Evolutionary conservation across 1,140 invertebrate genomes (phyloP).

Genomic region (Bombus fervidus): DNA sequence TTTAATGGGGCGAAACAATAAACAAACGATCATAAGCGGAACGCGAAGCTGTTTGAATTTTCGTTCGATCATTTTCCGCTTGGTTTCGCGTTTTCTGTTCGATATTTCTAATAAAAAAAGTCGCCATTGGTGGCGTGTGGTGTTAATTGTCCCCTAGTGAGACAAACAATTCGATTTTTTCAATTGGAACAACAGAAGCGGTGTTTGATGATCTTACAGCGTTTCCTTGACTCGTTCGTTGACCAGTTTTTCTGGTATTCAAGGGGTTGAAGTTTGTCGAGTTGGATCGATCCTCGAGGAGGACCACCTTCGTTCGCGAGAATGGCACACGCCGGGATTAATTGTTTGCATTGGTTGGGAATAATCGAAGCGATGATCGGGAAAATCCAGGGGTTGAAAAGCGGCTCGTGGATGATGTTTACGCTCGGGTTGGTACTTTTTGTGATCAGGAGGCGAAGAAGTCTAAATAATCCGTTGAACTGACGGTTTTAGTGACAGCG

Average conservation of each 20-base stretch:
- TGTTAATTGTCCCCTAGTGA: neutral
- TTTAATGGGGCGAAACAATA: neutral
- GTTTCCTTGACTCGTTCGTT: neutral
- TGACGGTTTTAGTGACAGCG: neutral
- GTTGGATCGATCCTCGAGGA: neutral
- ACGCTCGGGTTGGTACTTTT: neutral
- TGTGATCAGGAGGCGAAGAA: neutral
- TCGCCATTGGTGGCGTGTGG: neutral
- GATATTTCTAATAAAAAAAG: neutral
- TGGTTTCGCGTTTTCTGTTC: conserved; percentile 23
- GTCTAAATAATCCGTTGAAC: conserved; percentile 3
- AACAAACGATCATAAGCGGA: too few relatives aligned
- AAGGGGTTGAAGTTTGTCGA: neutral
- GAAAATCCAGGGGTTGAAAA: neutral
- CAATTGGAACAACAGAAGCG: neutral
- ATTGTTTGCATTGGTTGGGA: neutral
- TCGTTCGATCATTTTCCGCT: conserved; percentile 22
- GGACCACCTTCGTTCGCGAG: conserved; percentile 25
- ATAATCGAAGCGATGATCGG: neutral
- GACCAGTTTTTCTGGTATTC: neutral
- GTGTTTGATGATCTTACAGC: neutral
- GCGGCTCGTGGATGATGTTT: neutral
- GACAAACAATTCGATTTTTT: neutral
- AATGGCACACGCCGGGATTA: conserved; percentile 30
- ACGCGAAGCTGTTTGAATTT: neutral